Conservation (phyloP, 1,140 invertebrate genomes). For the Pogonus chalceus region DNA sequence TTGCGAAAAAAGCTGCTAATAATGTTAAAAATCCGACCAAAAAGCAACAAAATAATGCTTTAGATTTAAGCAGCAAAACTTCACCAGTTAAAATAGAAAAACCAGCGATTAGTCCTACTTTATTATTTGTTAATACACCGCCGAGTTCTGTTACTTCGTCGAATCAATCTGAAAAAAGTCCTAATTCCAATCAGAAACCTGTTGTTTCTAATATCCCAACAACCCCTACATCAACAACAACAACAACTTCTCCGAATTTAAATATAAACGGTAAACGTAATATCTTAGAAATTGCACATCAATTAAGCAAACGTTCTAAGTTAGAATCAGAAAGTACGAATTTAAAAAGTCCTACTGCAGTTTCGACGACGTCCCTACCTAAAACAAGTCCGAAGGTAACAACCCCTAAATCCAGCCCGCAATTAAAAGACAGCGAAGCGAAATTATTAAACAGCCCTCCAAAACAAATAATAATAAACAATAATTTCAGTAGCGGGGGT, state of each 20-base stretch:
- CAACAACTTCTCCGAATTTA: background rate
- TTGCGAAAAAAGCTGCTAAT: conserved; percentile 8
- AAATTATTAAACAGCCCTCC: no score
- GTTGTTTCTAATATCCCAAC: background rate
- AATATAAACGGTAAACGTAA: conserved; percentile 25
- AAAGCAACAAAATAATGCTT: background rate
- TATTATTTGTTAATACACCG: background rate
- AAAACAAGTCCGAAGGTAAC: background rate
- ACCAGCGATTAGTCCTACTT: background rate
- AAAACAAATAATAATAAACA: background rate
- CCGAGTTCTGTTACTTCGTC: background rate
- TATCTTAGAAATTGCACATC: conserved; percentile 28
- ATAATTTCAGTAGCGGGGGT: background rate
- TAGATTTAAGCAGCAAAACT: background rate
- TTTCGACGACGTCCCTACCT: background rate
- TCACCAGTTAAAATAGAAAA: no score
- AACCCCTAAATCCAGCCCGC: background rate
- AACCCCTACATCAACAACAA: background rate
- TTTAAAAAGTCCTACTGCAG: background rate
- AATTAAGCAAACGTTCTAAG: conserved; percentile 29
- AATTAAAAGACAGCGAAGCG: background rate
- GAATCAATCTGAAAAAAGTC: background rate
- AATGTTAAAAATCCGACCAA: background rate
- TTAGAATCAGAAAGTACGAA: conserved; percentile 17
- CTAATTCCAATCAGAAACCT: background rate